These are phyloP conservation scores for Choristoneura rosaceana DNA, from an alignment of 2,888 invertebrate species.

Conservation along the genomic window DNA sequence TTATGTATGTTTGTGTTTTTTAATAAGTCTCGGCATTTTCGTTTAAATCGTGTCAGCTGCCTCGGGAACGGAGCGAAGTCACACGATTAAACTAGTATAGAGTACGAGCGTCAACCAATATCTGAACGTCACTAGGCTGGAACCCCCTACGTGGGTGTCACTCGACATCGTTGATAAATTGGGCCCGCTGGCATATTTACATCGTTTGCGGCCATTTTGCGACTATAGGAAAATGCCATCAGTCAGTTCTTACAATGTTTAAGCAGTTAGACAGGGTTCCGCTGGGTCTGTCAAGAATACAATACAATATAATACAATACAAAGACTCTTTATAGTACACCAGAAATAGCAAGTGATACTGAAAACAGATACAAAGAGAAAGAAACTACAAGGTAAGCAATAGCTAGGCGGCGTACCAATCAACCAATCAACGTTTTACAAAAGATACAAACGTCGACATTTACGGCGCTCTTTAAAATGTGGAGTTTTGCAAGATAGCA, in stretches of 20 bases:
- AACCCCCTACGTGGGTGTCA: slow-evolving; percentile 11
- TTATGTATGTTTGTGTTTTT: too few species aligned
- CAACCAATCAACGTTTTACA: too few species aligned
- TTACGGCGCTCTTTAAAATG: background rate
- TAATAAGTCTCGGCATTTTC: too few species aligned
- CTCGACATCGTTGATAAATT: slow-evolving; percentile 27
- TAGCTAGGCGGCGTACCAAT: too few species aligned
- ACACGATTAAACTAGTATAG: background rate
- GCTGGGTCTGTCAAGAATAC: background rate
- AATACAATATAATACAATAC: too few species aligned
- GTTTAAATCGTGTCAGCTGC: too few species aligned
- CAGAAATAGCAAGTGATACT: too few species aligned
- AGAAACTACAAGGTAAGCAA: too few species aligned
- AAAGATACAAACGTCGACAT: too few species aligned
- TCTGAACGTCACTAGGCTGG: slow-evolving; percentile 10
- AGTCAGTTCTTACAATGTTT: background rate
- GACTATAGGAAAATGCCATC: background rate
- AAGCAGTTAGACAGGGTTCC: background rate
- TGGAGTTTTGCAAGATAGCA: background rate
- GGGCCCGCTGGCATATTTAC: slow-evolving; percentile 14
- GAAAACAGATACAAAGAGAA: too few species aligned
- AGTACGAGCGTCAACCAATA: background rate
- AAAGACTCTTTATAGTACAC: too few species aligned
- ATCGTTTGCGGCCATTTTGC: background rate
- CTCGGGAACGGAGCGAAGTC: too few species aligned